Conservation (phyloP, 2,113 vertebrate species). For the Sebastes fasciatus region DNA sequence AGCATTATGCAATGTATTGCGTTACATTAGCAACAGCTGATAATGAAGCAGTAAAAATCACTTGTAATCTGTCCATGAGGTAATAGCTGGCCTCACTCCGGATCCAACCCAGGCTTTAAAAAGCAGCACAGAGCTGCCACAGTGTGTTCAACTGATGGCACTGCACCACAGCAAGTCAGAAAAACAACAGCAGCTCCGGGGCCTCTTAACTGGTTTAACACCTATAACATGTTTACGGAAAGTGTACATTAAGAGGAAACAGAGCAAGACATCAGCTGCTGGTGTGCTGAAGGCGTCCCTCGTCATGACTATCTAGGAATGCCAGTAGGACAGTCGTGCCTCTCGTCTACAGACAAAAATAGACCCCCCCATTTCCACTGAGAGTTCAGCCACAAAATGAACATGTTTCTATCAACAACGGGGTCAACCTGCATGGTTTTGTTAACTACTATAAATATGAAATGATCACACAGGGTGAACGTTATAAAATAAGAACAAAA, state of each 20-base stretch:
- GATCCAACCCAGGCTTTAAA: not conserved
- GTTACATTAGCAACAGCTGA: slow-evolving; percentile 38
- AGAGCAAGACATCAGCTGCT: slow-evolving; percentile 5
- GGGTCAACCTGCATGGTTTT: not conserved
- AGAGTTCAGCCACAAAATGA: slow-evolving; percentile 13
- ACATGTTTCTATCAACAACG: slow-evolving; percentile 13
- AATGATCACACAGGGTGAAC: not conserved
- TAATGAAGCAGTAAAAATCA: slow-evolving; percentile 15
- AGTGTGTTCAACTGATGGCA: slow-evolving; percentile 61
- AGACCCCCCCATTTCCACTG: not conserved
- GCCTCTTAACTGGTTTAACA: not conserved
- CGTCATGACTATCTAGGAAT: slow-evolving; percentile 20
- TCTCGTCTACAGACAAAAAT: slow-evolving; percentile 35
- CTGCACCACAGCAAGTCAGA: slow-evolving; percentile 29
- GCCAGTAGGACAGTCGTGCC: slow-evolving; percentile 1
- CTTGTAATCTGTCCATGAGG: not conserved
- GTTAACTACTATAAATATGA: not conserved
- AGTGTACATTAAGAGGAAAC: not conserved
- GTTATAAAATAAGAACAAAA: not conserved
- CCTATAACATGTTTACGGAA: not conserved
- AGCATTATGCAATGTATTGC: not conserved
- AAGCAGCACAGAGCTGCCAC: slow-evolving; percentile 65
- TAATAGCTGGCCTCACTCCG: not conserved
- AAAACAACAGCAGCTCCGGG: rapidly evolving
- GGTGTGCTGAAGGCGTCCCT: not conserved